Evolutionary conservation across 2,888 invertebrate genomes (phyloP), one percentile per base, ranked within the genome.

Genomic region (Phengaris alcon): DNA sequence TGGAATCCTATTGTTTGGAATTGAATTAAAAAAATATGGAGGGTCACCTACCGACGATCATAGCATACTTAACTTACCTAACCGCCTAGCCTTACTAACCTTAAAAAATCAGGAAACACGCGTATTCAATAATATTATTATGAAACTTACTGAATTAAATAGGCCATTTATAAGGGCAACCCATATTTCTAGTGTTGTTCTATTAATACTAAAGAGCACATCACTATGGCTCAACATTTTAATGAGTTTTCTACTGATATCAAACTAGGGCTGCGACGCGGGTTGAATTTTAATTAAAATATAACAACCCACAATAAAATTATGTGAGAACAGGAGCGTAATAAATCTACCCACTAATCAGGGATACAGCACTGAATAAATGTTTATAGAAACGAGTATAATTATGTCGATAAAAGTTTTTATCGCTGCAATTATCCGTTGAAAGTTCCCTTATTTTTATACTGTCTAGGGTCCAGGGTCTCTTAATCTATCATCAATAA

Each of bases 191-290:
- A 10, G 59, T 22, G 59, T 22, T 59, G 22, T 59, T 8, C 22
- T 10, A 59, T 35, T 10, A 59, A 59, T 59, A 59, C 59, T 59
- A 22, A 59, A 10, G 12, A 52, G 57, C 57, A 57, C 57, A 59
- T 59, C 59, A 59, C 59, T 59, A 15, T n/a, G 48, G 48, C 48
- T 52, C 52, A 10, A 52, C 55, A 59, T 59, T 59, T 59, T 59
- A 59, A 59, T 59, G 59, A 57, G 8, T 48, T 48, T 35, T 35
- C 35, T 48, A 57, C 57, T 9, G 57, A 59, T 22, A 5, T 22
- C 10, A 22, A 59, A 59, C 22, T 59, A 59, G 59, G 15, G 59
- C 59, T 22, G 59, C 5, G 59, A 59, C 59, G 59, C 59, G 59
- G 22, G 59, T 59, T 5, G 59, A 59, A 59, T 59, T 35, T 59